Conservation (phyloP, 2,797 vertebrate genomes). For the Smutsia temminckii region DNA sequence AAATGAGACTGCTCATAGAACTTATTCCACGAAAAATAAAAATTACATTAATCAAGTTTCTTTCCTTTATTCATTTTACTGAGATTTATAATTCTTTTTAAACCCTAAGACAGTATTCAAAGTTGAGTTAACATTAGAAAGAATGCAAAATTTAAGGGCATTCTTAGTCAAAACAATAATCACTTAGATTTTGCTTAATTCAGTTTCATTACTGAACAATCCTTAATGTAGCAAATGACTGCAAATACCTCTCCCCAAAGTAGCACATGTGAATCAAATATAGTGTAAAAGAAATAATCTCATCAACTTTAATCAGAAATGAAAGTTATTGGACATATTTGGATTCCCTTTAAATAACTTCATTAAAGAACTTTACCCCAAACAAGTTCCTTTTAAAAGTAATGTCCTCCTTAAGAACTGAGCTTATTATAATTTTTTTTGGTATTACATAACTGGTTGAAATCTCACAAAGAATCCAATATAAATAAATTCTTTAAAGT, state of each 20-base stretch:
- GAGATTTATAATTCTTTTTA: constrained; percentile 46
- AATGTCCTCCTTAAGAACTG: not conserved
- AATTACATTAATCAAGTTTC: constrained; percentile 31
- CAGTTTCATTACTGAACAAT: constrained; percentile 25
- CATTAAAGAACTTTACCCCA: not conserved
- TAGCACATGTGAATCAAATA: not conserved
- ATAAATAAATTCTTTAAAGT: constrained; percentile 10
- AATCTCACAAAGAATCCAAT: constrained; percentile 10
- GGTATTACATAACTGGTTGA: not conserved
- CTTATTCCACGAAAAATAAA: constrained; percentile 41
- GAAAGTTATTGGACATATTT: constrained; percentile 36
- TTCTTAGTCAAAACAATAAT: not conserved
- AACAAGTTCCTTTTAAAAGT: not conserved
- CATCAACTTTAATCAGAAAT: not conserved
- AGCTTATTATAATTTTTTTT: not conserved
- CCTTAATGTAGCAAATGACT: not conserved
- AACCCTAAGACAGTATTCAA: constrained; percentile 27
- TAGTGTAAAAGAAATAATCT: not conserved
- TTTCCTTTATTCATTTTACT: constrained; percentile 27
- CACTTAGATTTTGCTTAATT: constrained; percentile 58
- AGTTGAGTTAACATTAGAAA: constrained; percentile 48
- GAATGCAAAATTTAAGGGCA: not conserved
- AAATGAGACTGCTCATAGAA: not conserved
- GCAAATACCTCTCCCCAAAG: not conserved
- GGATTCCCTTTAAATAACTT: constrained; percentile 26